These are phyloP conservation scores for Oopsacas minuta DNA, from an alignment of 37 sponge, comb jelly and placozoan genomes.

Conservation along the genomic window DNA sequence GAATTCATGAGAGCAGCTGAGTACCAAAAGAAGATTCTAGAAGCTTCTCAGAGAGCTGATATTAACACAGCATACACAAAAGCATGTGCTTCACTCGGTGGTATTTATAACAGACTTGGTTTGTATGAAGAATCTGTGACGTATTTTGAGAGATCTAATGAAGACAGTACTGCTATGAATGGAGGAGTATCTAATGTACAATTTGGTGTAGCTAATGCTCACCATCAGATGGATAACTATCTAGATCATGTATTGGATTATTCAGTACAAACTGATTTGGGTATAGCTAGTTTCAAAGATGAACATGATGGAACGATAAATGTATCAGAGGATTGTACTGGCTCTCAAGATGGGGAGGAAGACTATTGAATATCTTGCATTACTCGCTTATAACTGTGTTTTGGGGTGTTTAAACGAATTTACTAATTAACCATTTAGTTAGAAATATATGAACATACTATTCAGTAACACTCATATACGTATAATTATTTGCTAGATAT, in stretches of 20 bases:
- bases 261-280: background rate
- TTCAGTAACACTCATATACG: background rate
- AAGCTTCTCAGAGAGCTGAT: background rate
- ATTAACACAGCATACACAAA: background rate
- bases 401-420: too few relatives aligned
- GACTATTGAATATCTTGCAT: too few relatives aligned
- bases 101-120: background rate
- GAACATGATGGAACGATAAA: background rate
- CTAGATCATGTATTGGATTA: background rate
- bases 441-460: too few relatives aligned
- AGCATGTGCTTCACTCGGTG: background rate
- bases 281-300: background rate
- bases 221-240: background rate
- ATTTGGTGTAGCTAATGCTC: background rate
- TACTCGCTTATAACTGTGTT: too few relatives aligned
- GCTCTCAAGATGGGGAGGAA: background rate
- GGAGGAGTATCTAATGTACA: background rate
- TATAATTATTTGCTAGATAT: too few relatives aligned
- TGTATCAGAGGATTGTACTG: background rate
- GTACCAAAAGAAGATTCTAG: slow-evolving; percentile 19
- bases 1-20: background rate
- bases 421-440: too few relatives aligned
- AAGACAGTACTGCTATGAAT: background rate
- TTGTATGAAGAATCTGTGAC: background rate
- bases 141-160: background rate